Conservation (phyloP, 1,140 invertebrate species). For the Drosophila ironensis region DNA sequence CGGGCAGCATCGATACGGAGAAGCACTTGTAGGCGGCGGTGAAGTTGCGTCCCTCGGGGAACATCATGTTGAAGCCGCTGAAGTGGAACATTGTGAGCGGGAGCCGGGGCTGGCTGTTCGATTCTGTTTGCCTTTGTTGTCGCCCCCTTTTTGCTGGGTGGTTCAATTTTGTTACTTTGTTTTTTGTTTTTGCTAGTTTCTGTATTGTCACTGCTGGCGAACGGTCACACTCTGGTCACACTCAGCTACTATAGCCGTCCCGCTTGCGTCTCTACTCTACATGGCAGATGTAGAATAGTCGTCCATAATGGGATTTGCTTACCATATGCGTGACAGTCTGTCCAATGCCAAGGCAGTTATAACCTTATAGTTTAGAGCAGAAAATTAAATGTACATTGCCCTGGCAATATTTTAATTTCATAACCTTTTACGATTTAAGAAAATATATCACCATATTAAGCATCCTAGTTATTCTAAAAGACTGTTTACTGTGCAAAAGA, state of each 20-base stretch:
- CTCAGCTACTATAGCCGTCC: background rate
- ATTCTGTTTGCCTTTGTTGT: background rate
- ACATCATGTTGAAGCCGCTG: constrained; percentile 88
- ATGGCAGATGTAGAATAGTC: background rate
- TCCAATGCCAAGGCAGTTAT: no score
- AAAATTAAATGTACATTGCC: no score
- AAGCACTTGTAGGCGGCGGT: constrained; percentile 94
- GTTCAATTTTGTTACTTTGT: constrained; percentile 10
- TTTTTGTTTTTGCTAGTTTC: constrained; percentile 16
- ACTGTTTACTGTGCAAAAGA: no score
- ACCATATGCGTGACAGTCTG: no score
- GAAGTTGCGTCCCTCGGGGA: constrained; percentile 91
- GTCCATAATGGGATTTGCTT: no score
- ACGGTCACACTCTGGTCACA: background rate
- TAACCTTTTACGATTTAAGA: no score
- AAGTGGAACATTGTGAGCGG: constrained; percentile 67
- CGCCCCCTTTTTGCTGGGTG: background rate
- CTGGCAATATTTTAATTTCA: no score
- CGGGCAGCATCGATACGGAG: constrained; percentile 97
- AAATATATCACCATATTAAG: no score
- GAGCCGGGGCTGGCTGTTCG: background rate
- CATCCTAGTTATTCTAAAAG: no score
- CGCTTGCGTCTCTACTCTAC: background rate
- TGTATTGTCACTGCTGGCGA: constrained; percentile 11
- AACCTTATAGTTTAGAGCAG: no score